Evolutionary conservation across 1,140 invertebrate genomes (phyloP).

Genomic region (Caenorhabditis tropicalis): DNA sequence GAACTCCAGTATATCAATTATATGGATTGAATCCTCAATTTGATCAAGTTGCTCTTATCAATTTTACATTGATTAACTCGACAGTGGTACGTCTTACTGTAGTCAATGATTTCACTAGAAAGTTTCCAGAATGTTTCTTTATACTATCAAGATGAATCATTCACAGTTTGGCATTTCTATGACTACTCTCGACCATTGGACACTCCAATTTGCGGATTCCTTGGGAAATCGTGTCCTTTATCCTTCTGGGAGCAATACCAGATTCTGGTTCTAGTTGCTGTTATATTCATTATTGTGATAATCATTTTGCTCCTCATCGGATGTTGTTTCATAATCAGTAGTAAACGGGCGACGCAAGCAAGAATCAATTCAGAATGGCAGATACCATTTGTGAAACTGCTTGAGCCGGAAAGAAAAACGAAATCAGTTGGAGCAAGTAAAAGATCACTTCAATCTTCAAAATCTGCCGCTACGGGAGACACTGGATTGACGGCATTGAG

Average conservation of each 20-base stretch:
- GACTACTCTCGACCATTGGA: not conserved
- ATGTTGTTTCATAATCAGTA: not conserved
- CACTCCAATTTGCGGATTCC: constrained; percentile 49
- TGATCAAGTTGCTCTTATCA: constrained; percentile 1
- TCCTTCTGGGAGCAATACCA: constrained; percentile 45
- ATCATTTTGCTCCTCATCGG: not conserved
- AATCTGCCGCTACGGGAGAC: not conserved
- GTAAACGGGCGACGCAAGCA: not conserved
- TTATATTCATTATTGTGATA: not conserved
- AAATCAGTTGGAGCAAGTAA: constrained; percentile 50
- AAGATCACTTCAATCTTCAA: not conserved
- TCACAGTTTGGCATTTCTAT: not conserved
- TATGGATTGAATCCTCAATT: constrained; percentile 8
- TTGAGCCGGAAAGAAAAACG: constrained; percentile 8
- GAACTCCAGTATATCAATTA: constrained; percentile 40
- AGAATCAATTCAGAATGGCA: constrained; percentile 53
- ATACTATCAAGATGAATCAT: constrained; percentile 21
- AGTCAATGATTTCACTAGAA: not conserved
- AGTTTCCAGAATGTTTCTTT: not conserved
- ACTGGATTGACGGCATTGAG: not conserved
- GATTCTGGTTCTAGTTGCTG: constrained; percentile 32
- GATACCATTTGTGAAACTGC: constrained; percentile 16
- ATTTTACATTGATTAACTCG: constrained; percentile 20
- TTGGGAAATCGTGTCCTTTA: constrained; percentile 45
- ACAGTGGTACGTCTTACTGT: not conserved